Evolutionary conservation across 1,140 invertebrate genomes (phyloP), one percentile per base, ranked within the genome.

Genomic region (Steinernema khuongi): DNA sequence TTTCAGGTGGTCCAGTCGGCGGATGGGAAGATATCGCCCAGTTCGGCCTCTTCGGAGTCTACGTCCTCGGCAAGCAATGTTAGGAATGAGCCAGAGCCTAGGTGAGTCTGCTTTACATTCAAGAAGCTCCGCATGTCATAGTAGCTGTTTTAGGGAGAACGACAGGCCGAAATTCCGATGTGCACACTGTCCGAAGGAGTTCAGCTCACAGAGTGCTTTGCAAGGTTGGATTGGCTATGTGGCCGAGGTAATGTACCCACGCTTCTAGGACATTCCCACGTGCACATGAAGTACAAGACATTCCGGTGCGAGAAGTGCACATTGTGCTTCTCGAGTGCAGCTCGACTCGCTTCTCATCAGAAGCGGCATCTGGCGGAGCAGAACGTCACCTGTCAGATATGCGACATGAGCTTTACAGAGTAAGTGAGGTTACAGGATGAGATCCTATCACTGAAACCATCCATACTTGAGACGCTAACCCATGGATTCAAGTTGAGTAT

Each of bases 371-470:
- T 60, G 50, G 7, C 50, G 4, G 50, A 60, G 22, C 50, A 60
- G 50, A 60, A 60, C 50, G 50, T 60, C 11, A 60, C 50, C 22
- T 60, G 50, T 60, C 50, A 60, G 22, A 60, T 60, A 7, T 60
- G 50, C 26, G 50, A 60, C 19, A 14, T 60, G 4, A 7, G 19
- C 26, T 60, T 60, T 26, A 7, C 11, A 11, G 4, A 14, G 50
- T 60, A 60, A 60, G 50, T 60, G n/a, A n/a, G n/a, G n/a, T 60
- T 26, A 7, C 11, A 11, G 4, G 14, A 22, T 60, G 26, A 60
- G 50, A n/a, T 41, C n/a, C 36, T 11, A 41, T n/a, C 36, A 41
- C 7, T n/a, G n/a, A 41, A 7, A 41, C 7, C 7, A 41, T 11
- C 7, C 36, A 41, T 11, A 11, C n/a, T 41, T 41, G 36, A 41